Evolutionary conservation across 2,888 invertebrate genomes (phyloP), one percentile per base, ranked within the genome.

Genomic region (Dryococelus australis): DNA sequence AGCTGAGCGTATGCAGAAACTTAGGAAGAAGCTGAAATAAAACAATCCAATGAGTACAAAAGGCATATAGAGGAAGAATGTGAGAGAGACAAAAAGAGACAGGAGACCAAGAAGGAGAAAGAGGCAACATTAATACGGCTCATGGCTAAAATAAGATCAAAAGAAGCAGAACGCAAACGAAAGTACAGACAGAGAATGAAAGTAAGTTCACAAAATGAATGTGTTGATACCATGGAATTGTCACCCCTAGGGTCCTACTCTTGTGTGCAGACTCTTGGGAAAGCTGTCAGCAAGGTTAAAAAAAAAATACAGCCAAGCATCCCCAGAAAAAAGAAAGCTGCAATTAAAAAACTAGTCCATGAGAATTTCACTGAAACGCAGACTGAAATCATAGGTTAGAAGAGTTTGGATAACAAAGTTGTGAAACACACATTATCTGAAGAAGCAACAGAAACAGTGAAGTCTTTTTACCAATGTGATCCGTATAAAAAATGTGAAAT

Each of bases 191-290:
- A 79, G 79, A 12, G 27, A 79, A 79, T 79, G 10, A 79, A n/a
- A 79, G 79, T 79, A 12, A 79, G 79, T 79, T 79, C 27, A n/a
- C n/a, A 79, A 79, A 79, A 79, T 79, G 79, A 0, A 79, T 79
- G 2, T 79, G 79, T 79, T 79, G 79, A 79, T 79, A 26, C 2
- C n/a, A 79, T 12, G 27, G n/a, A 79, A 20, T 79, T 79, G 27
- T 26, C 79, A 79, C n/a, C 16, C n/a, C n/a, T 79, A 27, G 79
- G 79, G 13, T 79, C 79, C 79, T 79, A 79, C 79, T 79, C 79
- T 79, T 26, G 79, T 79, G 13, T 79, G 79, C 79, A 20, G 79
- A 26, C 79, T 16, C 79, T 79, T 79, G 79, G 79, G n/a, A 79
- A 79, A 79, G 9, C 9, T 12, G n/a, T 79, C 10, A 79, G n/a